Percentiles rank a stretch among this genome's conserved stretches.
These are phyloP conservation scores for Brachionus paranguensis DNA, from an alignment of 1,140 invertebrate species.

Conservation along the genomic window DNA sequence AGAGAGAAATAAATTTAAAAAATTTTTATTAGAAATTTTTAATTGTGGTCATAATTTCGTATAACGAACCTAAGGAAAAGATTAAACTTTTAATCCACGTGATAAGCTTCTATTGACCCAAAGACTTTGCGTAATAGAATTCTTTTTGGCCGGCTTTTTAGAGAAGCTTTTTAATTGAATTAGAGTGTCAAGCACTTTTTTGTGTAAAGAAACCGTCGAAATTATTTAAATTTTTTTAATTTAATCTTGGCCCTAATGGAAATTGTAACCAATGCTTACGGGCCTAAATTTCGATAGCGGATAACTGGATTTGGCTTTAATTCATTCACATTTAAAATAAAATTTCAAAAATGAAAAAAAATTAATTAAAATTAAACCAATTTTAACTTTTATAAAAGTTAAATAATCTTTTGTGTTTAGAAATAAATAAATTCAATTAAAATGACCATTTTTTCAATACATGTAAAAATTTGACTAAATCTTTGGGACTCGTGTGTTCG, in stretches of 20 bases:
- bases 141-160: not conserved
- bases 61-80: not conserved
- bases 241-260: not conserved
- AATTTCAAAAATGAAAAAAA: too few relatives aligned
- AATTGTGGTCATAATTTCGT: not conserved
- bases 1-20: not conserved
- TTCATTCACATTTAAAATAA: too few relatives aligned
- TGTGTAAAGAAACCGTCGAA: not conserved
- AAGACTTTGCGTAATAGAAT: not conserved
- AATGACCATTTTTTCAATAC: not conserved
- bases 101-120: not conserved
- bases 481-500: not conserved
- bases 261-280: not conserved
- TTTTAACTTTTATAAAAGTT: too few relatives aligned
- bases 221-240: not conserved
- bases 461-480: not conserved
- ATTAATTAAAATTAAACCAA: too few relatives aligned
- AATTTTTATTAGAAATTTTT: not conserved
- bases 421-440: not conserved
- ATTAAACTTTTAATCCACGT: not conserved
- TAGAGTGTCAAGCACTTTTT: not conserved
- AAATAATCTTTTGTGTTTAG: too few relatives aligned
- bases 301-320: not conserved
- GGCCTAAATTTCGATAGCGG: not conserved
- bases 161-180: not conserved